These are phyloP conservation scores for Alitta virens DNA, from an alignment of 2,888 invertebrate genomes.

Conservation along the genomic window DNA sequence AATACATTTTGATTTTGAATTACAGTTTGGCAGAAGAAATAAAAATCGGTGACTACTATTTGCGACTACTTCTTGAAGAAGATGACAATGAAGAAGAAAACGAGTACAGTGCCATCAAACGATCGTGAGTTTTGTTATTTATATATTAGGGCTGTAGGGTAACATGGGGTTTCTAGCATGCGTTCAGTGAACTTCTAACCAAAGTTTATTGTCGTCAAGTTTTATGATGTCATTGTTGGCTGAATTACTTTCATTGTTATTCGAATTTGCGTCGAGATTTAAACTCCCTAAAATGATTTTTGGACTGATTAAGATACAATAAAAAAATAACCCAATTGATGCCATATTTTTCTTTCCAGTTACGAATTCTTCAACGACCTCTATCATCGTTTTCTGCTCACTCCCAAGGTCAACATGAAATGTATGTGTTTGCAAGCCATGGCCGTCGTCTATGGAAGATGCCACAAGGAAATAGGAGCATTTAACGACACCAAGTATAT, in stretches of 20 bases:
- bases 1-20: too few relatives aligned
- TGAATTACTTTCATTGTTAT: too few relatives aligned
- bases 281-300: too few relatives aligned
- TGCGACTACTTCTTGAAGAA: conserved; percentile 89
- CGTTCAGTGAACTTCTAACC: too few relatives aligned
- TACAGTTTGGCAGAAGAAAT: conserved; percentile 95
- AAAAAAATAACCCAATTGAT: too few relatives aligned
- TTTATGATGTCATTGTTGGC: too few relatives aligned
- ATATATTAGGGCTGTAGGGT: too few relatives aligned
- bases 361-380: conserved; percentile 95
- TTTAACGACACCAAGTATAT: conserved; percentile 97
- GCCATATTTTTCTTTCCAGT: conserved; percentile 8
- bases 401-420: conserved; percentile 87
- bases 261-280: too few relatives aligned
- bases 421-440: conserved; percentile 97
- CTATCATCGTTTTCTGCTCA: conserved; percentile 93
- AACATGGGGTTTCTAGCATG: too few relatives aligned
- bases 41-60: conserved; percentile 94
- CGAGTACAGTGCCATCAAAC: conserved; percentile 70
- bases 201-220: too few relatives aligned
- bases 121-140: conserved; percentile 73
- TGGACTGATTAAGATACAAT: too few relatives aligned
- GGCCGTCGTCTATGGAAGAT: conserved; percentile 95
- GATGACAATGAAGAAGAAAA: conserved; percentile 66
- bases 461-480: conserved; percentile 92